Base-by-base conservation (phyloP, 1,140 invertebrate genomes). In the Leptinotarsa texana region DNA sequence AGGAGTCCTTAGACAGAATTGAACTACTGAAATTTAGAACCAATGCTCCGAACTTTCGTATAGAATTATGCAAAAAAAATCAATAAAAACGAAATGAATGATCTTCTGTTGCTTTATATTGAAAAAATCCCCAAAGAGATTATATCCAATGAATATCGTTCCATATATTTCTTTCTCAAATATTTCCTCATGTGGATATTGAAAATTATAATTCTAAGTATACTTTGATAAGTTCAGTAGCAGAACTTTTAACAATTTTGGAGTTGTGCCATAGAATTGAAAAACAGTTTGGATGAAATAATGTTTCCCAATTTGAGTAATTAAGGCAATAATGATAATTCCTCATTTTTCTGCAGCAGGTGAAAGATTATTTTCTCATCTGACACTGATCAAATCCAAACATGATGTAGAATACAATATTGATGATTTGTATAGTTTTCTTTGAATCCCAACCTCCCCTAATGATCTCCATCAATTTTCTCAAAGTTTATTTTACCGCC, bases 331-430 rank as follows among this genome's bases (percentile, higher is more conserved):
- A 18, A 15, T 71, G 1, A 17, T 2, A n/a, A 2, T 71, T 11
- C 69, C 69, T 13, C 69, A 62, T 71, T 71, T 48, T 11, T 71
- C 69, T 5, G 1, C 69, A 17, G 1, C 69, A 57, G 69, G 49
- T n/a, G 49, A 71, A 71, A 61, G 48, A 57, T 18, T 71, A 57
- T 71, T 71, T 57, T 71, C 69, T 5, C 69, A 71, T 18, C 13
- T 61, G n/a, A 71, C 8, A 17, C n/a, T 71, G 21, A 57, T 71
- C 15, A 71, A 71, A 1, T 6, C 57, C 17, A 62, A 62, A 71
- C 11, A 3, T 24, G 3, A 3, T 24, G 24, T 24, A 24, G 24
- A 24, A 24, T 24, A 24, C 24, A 24, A 4, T 24, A 24, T 24
- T 24, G 24, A 24, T 4, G 24, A 24, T 4, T 24, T 24, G 24